Evolutionary conservation across 92 coral and sea anemone genomes (phyloP), one percentile per base, ranked within the genome.

Genomic region (Blastomussa wellsi): DNA sequence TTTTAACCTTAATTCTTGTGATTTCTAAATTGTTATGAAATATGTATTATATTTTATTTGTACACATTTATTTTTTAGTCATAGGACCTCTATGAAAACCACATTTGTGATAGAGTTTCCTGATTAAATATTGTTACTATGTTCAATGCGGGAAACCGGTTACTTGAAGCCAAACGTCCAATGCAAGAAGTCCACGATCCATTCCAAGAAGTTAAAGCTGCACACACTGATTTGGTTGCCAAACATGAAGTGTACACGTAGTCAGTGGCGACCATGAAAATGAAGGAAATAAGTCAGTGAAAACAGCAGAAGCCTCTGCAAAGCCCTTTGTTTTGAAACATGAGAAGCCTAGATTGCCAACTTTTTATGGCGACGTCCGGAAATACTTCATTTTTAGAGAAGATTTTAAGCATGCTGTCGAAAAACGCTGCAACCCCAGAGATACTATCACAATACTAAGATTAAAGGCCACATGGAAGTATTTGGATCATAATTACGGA

Each of bases 401-500:
- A 38, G 74, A 79, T n/a, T 79, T 79, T 44, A 70, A 88, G 64
- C 92, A 92, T 78, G 89, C 92, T 0, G 76, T 92, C 33, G 90
- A 92, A 80, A 76, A 79, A n/a, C 80, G 71, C 53, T 86, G 80
- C 65, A 76, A 81, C 28, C 89, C 79, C 44, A 87, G 89, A 72
- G 93, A 91, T 52, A 22, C 86, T 16, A 74, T 91, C 41, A 81
- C 91, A 20, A 79, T 91, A 14, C 87, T 87, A 1, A 38, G 92
- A 84, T 62, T 79, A 16, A 74, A 75, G 55, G 72, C 83, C 13
- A 86, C 89, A 59, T 79, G 89, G 89, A 75, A 64, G 65, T 80
- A 88, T 52, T 67, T 88, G 32, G 91, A 88, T 69, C 88, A 77
- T 14, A 88, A 76, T 59, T 88, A 88, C 35, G 90, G 92, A 8